Percentiles rank a stretch among this genome's conserved stretches.
phyloP scores from a whole-genome alignment of 2,113 vertebrate genomes.

The Cheilinus undulatus region DNA sequence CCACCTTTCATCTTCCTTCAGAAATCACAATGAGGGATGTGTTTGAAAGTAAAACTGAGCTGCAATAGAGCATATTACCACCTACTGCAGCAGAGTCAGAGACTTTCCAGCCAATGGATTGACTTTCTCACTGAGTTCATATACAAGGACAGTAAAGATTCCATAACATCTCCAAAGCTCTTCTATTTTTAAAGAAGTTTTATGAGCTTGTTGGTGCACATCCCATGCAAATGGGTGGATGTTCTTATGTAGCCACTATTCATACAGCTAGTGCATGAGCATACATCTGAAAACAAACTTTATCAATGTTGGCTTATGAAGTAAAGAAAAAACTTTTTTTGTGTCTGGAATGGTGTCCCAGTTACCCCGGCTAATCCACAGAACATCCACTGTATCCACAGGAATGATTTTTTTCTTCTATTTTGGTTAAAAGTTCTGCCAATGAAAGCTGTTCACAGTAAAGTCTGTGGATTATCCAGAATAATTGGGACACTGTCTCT shows the following conservation, averaged over 20 bases:
- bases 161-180: too few species aligned
- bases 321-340: not conserved
- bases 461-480: constrained; percentile 17
- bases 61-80: too few species aligned
- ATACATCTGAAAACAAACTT: not conserved
- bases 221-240: not conserved
- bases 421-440: not conserved
- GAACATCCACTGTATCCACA: not conserved
- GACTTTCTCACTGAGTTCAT: too few species aligned
- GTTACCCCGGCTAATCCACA: constrained; percentile 17
- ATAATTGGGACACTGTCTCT: constrained; percentile 21
- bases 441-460: constrained; percentile 18
- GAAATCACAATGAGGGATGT: too few species aligned
- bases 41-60: too few species aligned
- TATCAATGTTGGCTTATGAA: not conserved
- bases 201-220: not conserved
- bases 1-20: too few species aligned
- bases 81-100: too few species aligned
- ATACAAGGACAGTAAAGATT: too few species aligned
- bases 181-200: not conserved
- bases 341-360: constrained; percentile 7
- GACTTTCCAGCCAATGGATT: too few species aligned
- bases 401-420: not conserved
- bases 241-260: not conserved
- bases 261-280: not conserved